Evolutionary conservation across 2,888 invertebrate species (phyloP).

Genomic region (Cephus spinipes): DNA sequence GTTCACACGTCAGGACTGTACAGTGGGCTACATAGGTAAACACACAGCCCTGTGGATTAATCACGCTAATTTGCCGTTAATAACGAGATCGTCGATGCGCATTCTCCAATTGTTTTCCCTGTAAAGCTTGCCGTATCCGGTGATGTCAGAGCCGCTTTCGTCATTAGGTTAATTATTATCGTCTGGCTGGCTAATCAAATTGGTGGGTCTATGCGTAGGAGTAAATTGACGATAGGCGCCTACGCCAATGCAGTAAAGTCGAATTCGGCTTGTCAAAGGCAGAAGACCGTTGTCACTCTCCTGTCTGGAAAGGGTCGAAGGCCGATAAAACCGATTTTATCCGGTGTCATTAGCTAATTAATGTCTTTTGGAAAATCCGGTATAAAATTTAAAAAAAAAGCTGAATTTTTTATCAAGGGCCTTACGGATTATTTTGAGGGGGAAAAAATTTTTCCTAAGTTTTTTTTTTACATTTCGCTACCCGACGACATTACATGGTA

Average conservation of each 20-base stretch:
- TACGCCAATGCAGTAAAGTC: neutral
- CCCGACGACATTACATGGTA: neutral
- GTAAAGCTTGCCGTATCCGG: constrained; percentile 23
- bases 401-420: neutral
- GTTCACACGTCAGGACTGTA: neutral
- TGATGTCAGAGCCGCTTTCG: constrained; percentile 7
- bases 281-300: neutral
- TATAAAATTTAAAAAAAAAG: neutral
- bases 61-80: constrained; percentile 37
- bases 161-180: constrained; percentile 41
- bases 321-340: neutral
- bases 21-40: neutral
- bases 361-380: neutral
- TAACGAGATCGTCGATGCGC: constrained; percentile 26
- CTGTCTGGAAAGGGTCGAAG: neutral
- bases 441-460: no score
- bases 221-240: neutral
- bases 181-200: neutral
- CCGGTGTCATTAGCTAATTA: neutral
- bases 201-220: neutral
- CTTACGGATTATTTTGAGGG: neutral
- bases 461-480: neutral
- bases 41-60: constrained; percentile 20
- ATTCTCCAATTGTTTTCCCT: constrained; percentile 29
- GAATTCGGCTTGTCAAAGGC: neutral